These are phyloP conservation scores for Heteromurus nitidus DNA, from an alignment of 2,888 invertebrate species.

Conservation along the genomic window DNA sequence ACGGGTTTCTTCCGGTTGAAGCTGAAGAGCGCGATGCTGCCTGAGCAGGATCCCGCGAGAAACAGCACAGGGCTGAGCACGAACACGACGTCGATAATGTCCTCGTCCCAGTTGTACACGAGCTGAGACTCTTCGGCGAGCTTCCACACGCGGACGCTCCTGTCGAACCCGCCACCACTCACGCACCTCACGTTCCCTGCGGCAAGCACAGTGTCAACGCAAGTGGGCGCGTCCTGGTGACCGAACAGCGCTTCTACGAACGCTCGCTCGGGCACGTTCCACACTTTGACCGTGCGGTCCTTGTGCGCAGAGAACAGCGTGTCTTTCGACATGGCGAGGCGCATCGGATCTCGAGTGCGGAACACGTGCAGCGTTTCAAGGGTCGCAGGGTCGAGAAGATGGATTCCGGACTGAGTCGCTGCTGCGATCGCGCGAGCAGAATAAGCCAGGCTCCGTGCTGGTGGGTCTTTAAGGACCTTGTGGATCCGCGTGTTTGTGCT, in stretches of 20 bases:
- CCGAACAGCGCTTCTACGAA: slow-evolving; percentile 90
- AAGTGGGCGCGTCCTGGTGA: slow-evolving; percentile 63
- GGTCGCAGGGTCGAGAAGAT: not conserved
- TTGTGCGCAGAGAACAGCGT: slow-evolving; percentile 82
- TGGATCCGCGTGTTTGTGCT: not conserved
- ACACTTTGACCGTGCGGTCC: slow-evolving; percentile 80
- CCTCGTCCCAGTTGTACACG: slow-evolving; percentile 89
- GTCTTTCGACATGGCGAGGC: slow-evolving; percentile 80
- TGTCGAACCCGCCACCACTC: slow-evolving; percentile 79
- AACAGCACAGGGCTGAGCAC: slow-evolving; percentile 96
- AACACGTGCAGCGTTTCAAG: not conserved
- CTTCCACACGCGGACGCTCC: slow-evolving; percentile 91
- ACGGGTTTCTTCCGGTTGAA: slow-evolving; percentile 90
- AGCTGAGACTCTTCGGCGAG: slow-evolving; percentile 96
- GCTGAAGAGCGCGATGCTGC: slow-evolving; percentile 88
- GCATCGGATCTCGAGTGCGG: not conserved
- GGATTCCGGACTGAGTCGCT: not conserved
- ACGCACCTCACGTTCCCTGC: not conserved
- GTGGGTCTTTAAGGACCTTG: not conserved
- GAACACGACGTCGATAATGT: slow-evolving; percentile 91
- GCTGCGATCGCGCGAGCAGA: not conserved
- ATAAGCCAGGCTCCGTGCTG: not conserved
- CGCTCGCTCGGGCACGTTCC: slow-evolving; percentile 97
- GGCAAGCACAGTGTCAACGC: not conserved
- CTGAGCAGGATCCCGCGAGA: slow-evolving; percentile 93